A percentile compares a stretch with the other conserved stretches of the same genome.
Evolutionary conservation across 1,140 invertebrate genomes (phyloP).

Genomic region (Dendrolimus punctatus): DNA sequence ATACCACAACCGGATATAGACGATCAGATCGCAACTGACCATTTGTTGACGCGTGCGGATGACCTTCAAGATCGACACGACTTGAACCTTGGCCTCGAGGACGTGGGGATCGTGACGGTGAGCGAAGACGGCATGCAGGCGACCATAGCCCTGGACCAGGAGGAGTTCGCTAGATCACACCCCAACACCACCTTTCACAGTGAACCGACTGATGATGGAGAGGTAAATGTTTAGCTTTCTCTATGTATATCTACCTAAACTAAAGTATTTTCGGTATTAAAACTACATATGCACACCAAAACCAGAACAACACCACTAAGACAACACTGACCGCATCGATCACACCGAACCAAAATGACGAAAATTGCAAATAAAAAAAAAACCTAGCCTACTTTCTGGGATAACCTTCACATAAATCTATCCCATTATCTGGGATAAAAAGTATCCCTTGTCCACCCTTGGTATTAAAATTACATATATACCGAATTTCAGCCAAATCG

Average conservation of each 20-base stretch:
- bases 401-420: no score
- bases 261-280: no score
- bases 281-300: no score
- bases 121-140: conserved; percentile 46
- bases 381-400: no score
- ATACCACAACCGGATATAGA: conserved; percentile 53
- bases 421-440: no score
- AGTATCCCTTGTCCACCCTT: no score
- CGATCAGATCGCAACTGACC: conserved; percentile 52
- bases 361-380: no score
- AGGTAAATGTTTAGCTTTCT: conserved; percentile 21
- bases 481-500: no score
- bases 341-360: no score
- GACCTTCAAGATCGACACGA: conserved; percentile 29
- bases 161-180: conserved; percentile 64
- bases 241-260: not conserved
- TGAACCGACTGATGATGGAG: conserved; percentile 49
- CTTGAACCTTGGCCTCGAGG: conserved; percentile 37
- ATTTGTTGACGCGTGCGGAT: conserved; percentile 28
- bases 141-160: conserved; percentile 44
- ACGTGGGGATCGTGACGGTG: conserved; percentile 57
- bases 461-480: no score
- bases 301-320: no score
- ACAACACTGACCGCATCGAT: no score
- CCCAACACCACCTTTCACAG: conserved; percentile 68